Evolutionary conservation across 2,797 vertebrate species (phyloP).

Genomic region (Oreochromis grahami): DNA sequence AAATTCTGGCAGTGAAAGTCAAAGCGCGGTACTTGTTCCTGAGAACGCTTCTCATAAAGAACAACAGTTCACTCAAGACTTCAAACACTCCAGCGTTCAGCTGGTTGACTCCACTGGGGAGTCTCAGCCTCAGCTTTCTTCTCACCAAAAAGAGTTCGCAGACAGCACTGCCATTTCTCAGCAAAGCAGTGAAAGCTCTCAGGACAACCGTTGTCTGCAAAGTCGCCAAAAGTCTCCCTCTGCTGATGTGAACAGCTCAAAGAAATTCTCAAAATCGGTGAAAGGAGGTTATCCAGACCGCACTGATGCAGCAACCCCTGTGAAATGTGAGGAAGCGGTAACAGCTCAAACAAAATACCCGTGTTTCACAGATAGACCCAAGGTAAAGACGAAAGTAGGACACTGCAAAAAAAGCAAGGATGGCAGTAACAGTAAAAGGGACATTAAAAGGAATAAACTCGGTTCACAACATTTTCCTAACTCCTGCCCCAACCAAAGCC

Average conservation of each 20-base stretch:
- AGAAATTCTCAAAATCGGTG: conserved; percentile 67
- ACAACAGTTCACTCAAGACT: conserved; percentile 21
- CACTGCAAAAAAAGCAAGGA: conserved; percentile 46
- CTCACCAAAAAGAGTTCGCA: conserved; percentile 19
- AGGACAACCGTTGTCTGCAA: conserved; percentile 47
- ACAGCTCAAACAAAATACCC: conserved; percentile 59
- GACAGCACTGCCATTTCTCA: conserved; percentile 28
- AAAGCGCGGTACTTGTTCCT: background rate
- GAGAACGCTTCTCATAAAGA: conserved; percentile 29
- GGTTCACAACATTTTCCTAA: conserved; percentile 13
- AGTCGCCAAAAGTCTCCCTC: conserved; percentile 54
- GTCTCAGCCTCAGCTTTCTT: conserved; percentile 46
- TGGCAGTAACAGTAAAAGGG: conserved; percentile 32
- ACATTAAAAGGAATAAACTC: conserved; percentile 53
- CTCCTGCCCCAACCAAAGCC: conserved; percentile 33
- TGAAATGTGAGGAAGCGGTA: conserved; percentile 66
- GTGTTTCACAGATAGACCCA: conserved; percentile 77
- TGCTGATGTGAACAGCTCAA: background rate
- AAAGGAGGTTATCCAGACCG: conserved; percentile 35
- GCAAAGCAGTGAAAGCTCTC: conserved; percentile 4
- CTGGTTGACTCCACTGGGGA: conserved; percentile 35
- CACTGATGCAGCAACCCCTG: conserved; percentile 45
- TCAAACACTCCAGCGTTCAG: conserved; percentile 7
- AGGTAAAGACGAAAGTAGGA: conserved; percentile 82
- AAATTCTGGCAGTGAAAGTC: conserved; percentile 63